Evolutionary conservation across 2,888 invertebrate genomes (phyloP).

Genomic region (Apodemia hepburni): DNA sequence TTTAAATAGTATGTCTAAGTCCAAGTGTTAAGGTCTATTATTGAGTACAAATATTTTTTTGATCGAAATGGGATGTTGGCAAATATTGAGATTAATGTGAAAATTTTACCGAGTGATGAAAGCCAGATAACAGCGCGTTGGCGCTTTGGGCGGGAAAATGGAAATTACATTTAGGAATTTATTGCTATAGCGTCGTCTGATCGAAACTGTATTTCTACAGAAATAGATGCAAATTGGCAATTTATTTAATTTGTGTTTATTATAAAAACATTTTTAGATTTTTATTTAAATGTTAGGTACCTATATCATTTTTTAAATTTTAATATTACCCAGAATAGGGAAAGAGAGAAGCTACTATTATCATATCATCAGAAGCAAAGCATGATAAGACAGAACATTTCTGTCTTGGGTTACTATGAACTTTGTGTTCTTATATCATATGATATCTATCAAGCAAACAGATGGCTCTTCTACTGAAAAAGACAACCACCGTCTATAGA

Average conservation of each 20-base stretch:
- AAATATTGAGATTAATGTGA: slow-evolving; percentile 53
- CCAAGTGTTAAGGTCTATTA: slow-evolving; percentile 31
- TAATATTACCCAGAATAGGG: too few relatives aligned
- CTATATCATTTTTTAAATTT: too few relatives aligned
- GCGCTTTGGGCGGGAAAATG: slow-evolving; percentile 62
- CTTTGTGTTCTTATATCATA: too few relatives aligned
- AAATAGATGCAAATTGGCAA: neutral
- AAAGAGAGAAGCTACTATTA: too few relatives aligned
- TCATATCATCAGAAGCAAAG: too few relatives aligned
- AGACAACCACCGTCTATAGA: too few relatives aligned
- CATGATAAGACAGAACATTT: too few relatives aligned
- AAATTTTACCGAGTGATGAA: slow-evolving; percentile 57
- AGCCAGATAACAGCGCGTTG: slow-evolving; percentile 58
- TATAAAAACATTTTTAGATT: neutral
- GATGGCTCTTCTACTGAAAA: too few relatives aligned
- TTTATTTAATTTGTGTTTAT: neutral
- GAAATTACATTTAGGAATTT: slow-evolving; percentile 41
- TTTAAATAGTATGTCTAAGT: neutral
- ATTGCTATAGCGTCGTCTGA: slow-evolving; percentile 26
- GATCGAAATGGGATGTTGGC: slow-evolving; percentile 32
- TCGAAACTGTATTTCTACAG: neutral
- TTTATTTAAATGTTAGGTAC: too few relatives aligned
- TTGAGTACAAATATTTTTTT: slow-evolving; percentile 24
- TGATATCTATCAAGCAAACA: too few relatives aligned
- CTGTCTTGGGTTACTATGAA: too few relatives aligned